A percentile compares a stretch with the other conserved stretches of the same genome.
Conservation (phyloP, 2,797 vertebrate genomes). For the Siniperca scherzeri region DNA sequence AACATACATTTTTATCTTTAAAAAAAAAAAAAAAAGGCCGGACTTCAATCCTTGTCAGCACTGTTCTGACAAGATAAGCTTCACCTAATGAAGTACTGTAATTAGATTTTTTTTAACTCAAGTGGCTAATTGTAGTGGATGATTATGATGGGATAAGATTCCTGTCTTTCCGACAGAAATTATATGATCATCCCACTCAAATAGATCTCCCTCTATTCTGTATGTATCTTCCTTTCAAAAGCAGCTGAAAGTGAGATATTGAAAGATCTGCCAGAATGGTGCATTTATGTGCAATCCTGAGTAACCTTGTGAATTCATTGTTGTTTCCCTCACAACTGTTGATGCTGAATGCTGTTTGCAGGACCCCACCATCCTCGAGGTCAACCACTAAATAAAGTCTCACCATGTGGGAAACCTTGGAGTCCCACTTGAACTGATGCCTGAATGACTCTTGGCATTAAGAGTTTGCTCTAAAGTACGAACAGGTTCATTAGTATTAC, state of each 20-base stretch:
- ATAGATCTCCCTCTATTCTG: neutral
- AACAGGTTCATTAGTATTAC: conserved; percentile 40
- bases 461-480: conserved; percentile 25
- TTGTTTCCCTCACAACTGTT: neutral
- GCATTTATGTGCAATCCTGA: neutral
- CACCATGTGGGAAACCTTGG: conserved; percentile 41
- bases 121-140: neutral
- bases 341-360: conserved; percentile 4
- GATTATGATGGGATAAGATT: neutral
- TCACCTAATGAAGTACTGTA: neutral
- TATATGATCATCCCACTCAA: neutral
- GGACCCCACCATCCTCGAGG: neutral
- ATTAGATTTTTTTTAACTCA: neutral
- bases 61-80: neutral
- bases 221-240: neutral
- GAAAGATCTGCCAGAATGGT: neutral
- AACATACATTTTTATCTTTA: neutral
- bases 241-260: neutral
- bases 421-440: conserved; percentile 39
- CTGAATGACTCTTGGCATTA: conserved; percentile 49
- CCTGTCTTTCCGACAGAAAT: neutral
- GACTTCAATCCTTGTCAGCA: neutral
- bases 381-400: conserved; percentile 11
- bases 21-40: neutral
- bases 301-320: neutral